phyloP scores from a whole-genome alignment of 1,140 invertebrate genomes.

The Pararge aegeria region DNA sequence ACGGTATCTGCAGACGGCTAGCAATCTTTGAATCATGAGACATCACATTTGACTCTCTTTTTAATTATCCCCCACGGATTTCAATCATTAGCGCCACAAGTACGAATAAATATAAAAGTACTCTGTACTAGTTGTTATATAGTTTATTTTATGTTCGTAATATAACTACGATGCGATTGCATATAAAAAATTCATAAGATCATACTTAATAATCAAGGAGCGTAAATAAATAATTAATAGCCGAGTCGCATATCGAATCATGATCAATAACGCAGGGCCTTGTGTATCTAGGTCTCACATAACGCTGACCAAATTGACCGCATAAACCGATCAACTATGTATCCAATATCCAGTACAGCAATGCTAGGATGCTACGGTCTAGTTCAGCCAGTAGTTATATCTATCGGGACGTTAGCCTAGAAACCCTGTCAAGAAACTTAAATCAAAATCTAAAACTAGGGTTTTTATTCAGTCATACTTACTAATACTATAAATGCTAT shows the following conservation, averaged over 20 bases:
- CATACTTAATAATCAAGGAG: constrained; percentile 28
- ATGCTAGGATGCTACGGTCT: neutral
- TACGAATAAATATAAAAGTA: too few relatives aligned
- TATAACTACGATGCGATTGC: neutral
- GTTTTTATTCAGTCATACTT: too few relatives aligned
- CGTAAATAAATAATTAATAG: constrained; percentile 19
- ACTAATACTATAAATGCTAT: too few relatives aligned
- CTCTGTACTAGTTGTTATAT: too few relatives aligned
- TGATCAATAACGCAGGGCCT: constrained; percentile 37
- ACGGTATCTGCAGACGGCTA: too few relatives aligned
- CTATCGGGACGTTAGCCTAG: neutral
- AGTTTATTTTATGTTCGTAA: neutral
- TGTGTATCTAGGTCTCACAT: constrained; percentile 44
- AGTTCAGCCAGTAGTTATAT: neutral
- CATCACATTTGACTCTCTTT: too few relatives aligned
- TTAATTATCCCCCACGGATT: too few relatives aligned
- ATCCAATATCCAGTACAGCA: constrained; percentile 28
- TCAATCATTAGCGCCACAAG: too few relatives aligned
- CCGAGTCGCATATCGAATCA: constrained; percentile 37
- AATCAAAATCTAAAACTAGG: neutral
- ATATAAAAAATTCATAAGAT: neutral
- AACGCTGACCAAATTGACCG: constrained; percentile 47
- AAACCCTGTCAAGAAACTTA: neutral
- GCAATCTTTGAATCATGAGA: too few relatives aligned
- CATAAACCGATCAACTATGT: constrained; percentile 44